A percentile compares a stretch with the other conserved stretches of the same genome.
Evolutionary conservation across 2,797 vertebrate species (phyloP).

Genomic region (Rhabdophis nuchalis): DNA sequence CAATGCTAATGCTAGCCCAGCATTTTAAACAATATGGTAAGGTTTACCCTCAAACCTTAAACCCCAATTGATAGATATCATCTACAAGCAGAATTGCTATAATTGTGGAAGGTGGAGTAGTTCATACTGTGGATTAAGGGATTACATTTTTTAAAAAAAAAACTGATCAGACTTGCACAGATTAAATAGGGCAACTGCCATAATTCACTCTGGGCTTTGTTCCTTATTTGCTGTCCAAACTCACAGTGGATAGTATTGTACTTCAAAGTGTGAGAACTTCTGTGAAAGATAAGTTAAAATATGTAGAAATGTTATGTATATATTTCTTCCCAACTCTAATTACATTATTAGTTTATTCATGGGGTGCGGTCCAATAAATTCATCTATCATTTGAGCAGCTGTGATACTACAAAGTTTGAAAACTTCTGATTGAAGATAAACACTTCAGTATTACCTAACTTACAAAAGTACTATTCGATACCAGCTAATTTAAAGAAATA

Average conservation of each 20-base stretch:
- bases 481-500: not conserved
- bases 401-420: not conserved
- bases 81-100: not conserved
- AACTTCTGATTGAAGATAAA: not conserved
- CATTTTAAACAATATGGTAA: not conserved
- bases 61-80: not conserved
- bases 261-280: not conserved
- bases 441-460: not conserved
- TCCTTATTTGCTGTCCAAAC: not conserved
- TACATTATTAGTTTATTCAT: not conserved
- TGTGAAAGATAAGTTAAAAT: not conserved
- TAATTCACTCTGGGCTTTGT: not conserved
- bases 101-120: not conserved
- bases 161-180: not conserved
- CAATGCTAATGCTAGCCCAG: not conserved
- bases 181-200: not conserved
- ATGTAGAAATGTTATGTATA: not conserved
- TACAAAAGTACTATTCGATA: not conserved
- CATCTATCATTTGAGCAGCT: not conserved
- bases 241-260: not conserved
- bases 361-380: not conserved
- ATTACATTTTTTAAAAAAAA: not conserved
- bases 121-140: not conserved
- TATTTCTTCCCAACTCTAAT: not conserved
- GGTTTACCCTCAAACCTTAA: not conserved